Base-by-base conservation (phyloP, 1,140 invertebrate species). In the Physella acuta region DNA sequence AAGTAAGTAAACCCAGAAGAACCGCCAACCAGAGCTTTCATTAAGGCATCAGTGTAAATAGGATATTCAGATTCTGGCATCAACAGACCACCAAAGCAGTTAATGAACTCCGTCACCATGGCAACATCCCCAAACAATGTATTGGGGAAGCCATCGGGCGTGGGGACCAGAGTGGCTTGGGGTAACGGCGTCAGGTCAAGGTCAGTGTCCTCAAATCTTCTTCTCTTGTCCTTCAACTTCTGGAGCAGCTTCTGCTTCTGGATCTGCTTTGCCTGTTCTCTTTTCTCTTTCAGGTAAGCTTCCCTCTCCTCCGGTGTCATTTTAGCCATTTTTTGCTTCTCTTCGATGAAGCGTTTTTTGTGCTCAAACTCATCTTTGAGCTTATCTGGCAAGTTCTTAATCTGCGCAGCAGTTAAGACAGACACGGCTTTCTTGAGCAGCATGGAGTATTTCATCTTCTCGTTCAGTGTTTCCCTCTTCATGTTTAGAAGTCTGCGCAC, bases 81-180 rank as follows among this genome's bases (percentile, higher is more conserved):
- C 3, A 85, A 73, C 28, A 85, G 67, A 20, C 80, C 80, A 56
- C 74, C 65, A 71, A 77, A 85, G 67, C 79, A 82, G 30, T 75
- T 78, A 60, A 85, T 81, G 66, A 85, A 84, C 56, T 84, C 81
- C 34, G 81, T 81, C 5, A 84, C 76, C 81, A 84, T 82, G 63
- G 79, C 76, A 71, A 85, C 76, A 73, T 84, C 83, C 36, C 82
- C 84, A 78, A 85, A 85, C 49, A 79, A 37, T 68, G 83, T 80
- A 74, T 83, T 83, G 0, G 82, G 80, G 16, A 85, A 58, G 17
- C 79, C 78, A 28, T 84, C 82, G 20, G 84, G 84, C 16, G 79
- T 83, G 1, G 78, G 49, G 2, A 85, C 82, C 36, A 83, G 60
- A 55, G 79, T 81, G 11, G 82, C 77, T 11, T 64, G 33, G 20